Percentiles rank a stretch among this genome's conserved stretches.
Conservation (phyloP, 2,797 vertebrate genomes). For the Podarcis lilfordi region DNA sequence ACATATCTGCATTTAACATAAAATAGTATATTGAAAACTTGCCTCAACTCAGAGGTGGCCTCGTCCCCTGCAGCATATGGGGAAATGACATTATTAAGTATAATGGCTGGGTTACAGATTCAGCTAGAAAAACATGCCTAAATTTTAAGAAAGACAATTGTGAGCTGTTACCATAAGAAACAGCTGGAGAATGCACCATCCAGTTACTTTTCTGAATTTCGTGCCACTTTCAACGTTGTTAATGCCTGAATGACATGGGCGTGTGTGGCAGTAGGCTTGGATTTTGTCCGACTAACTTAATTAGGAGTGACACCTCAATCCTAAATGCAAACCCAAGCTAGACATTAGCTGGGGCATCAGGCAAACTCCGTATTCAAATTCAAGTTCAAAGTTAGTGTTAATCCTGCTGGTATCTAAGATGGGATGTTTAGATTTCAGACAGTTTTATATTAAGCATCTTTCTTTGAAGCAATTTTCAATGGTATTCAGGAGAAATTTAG, state of each 20-base stretch:
- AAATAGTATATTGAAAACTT: neutral
- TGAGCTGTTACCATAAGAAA: neutral
- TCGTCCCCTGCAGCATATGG: neutral
- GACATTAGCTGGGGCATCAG: neutral
- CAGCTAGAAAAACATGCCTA: neutral
- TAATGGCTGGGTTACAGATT: neutral
- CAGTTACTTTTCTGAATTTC: neutral
- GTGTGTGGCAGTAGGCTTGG: neutral
- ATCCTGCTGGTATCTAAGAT: neutral
- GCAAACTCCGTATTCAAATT: neutral
- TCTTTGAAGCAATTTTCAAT: neutral
- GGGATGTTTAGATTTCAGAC: neutral
- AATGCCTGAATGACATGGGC: neutral
- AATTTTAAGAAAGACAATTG: neutral
- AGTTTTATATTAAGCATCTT: neutral
- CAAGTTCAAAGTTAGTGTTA: neutral
- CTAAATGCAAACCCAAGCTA: neutral
- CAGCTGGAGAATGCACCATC: neutral
- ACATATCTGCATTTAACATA: slow-evolving; percentile 19
- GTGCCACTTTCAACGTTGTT: neutral
- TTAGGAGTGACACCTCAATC: neutral
- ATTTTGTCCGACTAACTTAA: neutral
- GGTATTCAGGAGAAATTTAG: neutral
- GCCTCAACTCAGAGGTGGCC: rapidly evolving
- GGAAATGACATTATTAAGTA: neutral